Evolutionary conservation across 2,113 vertebrate genomes (phyloP), one percentile per base, ranked within the genome.

Genomic region (Etia nguti): DNA sequence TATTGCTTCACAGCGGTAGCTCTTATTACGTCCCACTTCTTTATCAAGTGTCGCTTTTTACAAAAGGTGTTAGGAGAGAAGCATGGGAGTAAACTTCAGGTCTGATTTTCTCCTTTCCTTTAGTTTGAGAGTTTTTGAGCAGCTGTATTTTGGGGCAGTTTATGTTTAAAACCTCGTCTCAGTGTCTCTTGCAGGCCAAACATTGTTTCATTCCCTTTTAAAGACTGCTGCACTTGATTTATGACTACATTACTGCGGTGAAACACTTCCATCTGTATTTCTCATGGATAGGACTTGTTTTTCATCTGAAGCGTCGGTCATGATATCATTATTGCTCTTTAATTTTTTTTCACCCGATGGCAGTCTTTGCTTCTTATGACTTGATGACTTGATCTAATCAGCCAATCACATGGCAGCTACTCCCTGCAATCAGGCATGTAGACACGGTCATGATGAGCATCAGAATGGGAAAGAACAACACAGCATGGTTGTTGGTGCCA

Each of bases 1-100:
- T 92, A 86, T 88, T 68, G 18, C 31, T 70, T 18, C 13, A 24
- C 8, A 43, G 68, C 15, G 10, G 2, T 24, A 22, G 31, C 68
- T 87, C 29, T 84, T 87, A 10, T 57, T 81, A 75, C 31, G 3
- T 54, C 73, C 22, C 22, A 24, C 80, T 77, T 88, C 70, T 70
- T 90, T 18, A 75, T 89, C 86, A 10, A 77, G 79, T 92, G 70
- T 90, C 86, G 46, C 15, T 12, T 52, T 26, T 36, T 57, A 89
- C 88, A 93, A 90, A 89, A 83, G 83, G 59, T 81, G 87, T 89
- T 86, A 92, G 52, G 29, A 50, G 87, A 93, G 92, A 92, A 26
- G 82, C 82, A 79, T 92, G 92, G 86, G 90, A 93, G 62, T 70
- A 50, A 77, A 52, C 26, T 1, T 52, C 26, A 50, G 73, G 16